Base-by-base conservation (phyloP, 23 tunicate species). In the Trididemnum nubilum region DNA sequence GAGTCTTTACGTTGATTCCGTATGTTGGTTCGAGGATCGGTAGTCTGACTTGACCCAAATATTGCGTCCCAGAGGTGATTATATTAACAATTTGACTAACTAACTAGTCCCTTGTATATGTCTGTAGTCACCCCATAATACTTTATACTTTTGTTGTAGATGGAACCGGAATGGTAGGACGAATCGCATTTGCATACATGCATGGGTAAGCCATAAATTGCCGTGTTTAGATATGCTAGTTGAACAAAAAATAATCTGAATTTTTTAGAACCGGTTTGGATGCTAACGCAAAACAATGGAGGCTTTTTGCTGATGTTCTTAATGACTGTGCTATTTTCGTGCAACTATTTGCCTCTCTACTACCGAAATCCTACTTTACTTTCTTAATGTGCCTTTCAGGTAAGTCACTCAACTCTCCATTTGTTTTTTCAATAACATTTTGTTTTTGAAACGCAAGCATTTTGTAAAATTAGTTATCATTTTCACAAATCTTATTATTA, bases 131-230 rank as follows among this genome's bases (percentile, higher is more conserved):
- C n/a, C n/a, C n/a, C n/a, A n/a, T n/a, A n/a, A n/a, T n/a, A n/a
- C n/a, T n/a, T n/a, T n/a, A n/a, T n/a, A n/a, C n/a, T n/a, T n/a
- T n/a, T 64, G 28, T 37, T 83, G 34, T 64, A 93, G 98, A 93
- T 81, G 98, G 98, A 64, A 85, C 90, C 51, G 98, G 98, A 36
- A 87, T 93, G 98, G 89, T 88, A 2, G 89, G 93, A 73, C 77
- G 95, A 81, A 94, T 95, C 27, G 86, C 90, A 0, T 95, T 95
- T 78, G 99, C 99, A 21, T 95, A 95, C 71, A 72, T 63, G 35
- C 35, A 95, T 36, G 99, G 99, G 96, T 89, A 75, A 72, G 93
- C 23, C 34, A 3, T 29, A 9, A 15, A 26, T n/a, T n/a, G n/a
- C n/a, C n/a, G 27, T 64, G 71, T 64, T 49, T 49, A 9, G 12